phyloP scores from a whole-genome alignment of 1,140 invertebrate species.

The Aphaenogaster rudis region DNA sequence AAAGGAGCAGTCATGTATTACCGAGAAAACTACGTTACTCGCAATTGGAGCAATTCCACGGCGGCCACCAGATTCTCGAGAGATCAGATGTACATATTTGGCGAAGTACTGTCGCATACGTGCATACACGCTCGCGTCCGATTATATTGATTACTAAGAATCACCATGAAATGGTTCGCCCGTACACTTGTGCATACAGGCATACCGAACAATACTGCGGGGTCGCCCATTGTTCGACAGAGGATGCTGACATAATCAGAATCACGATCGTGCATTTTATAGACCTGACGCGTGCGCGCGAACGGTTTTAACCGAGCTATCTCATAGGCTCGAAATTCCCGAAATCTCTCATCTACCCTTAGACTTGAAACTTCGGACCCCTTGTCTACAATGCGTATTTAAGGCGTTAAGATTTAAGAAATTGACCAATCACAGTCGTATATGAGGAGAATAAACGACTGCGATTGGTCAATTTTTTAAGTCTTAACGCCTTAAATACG shows the following conservation, averaged over 20 bases:
- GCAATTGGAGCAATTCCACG: constrained; percentile 35
- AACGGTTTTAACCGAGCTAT: constrained; percentile 34
- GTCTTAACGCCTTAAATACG: too few relatives aligned
- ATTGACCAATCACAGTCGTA: too few relatives aligned
- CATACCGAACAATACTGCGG: constrained; percentile 82
- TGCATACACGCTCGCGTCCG: constrained; percentile 60
- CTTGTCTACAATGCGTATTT: too few relatives aligned
- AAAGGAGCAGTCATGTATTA: neutral
- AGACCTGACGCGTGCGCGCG: constrained; percentile 72
- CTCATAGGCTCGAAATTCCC: neutral
- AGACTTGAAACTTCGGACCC: neutral
- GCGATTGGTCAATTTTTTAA: too few relatives aligned
- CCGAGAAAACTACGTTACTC: constrained; percentile 6
- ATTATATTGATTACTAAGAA: constrained; percentile 82
- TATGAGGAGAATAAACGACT: too few relatives aligned
- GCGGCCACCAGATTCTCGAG: neutral
- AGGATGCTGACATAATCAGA: constrained; percentile 86
- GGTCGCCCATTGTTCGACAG: constrained; percentile 83
- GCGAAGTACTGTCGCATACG: neutral
- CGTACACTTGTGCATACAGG: constrained; percentile 68
- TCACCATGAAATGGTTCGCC: constrained; percentile 79
- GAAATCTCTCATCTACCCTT: neutral
- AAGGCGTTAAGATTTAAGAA: too few relatives aligned
- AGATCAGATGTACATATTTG: constrained; percentile 29
- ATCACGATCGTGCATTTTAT: constrained; percentile 81